These are phyloP conservation scores for Pseudomugil tenellus DNA, from an alignment of 2,797 vertebrate species.

Conservation along the genomic window DNA sequence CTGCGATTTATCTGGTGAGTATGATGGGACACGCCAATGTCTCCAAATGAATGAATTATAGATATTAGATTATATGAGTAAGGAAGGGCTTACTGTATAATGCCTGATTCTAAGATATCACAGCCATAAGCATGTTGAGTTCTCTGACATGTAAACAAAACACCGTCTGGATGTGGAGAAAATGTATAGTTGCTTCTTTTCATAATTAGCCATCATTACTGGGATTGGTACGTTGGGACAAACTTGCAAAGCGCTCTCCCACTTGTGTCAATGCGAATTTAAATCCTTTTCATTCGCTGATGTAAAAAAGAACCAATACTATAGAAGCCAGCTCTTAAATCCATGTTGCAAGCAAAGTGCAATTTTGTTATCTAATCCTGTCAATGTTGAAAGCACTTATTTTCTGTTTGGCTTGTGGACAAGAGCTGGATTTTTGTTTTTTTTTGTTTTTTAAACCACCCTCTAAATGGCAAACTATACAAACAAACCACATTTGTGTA, in stretches of 20 bases:
- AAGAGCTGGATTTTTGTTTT: constrained; percentile 23
- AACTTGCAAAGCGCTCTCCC: not conserved
- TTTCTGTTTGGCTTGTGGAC: constrained; percentile 12
- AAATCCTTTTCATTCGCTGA: not conserved
- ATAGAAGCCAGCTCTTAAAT: constrained; percentile 14
- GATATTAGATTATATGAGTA: too few species aligned
- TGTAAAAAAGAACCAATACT: not conserved
- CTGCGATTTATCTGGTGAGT: too few species aligned
- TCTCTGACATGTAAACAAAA: not conserved
- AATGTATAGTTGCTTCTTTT: not conserved
- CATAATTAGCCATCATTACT: not conserved
- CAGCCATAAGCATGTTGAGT: too few species aligned
- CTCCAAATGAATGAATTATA: too few species aligned
- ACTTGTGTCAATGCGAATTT: constrained; percentile 7
- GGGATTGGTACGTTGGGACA: not conserved
- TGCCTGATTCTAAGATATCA: too few species aligned
- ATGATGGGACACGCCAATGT: too few species aligned
- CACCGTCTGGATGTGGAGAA: not conserved
- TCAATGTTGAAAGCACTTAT: constrained; percentile 19
- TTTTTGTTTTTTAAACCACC: constrained; percentile 44
- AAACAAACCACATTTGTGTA: constrained; percentile 57
- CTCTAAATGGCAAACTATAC: constrained; percentile 63
- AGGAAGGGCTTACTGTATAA: too few species aligned
- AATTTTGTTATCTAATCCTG: constrained; percentile 23
- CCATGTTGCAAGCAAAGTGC: constrained; percentile 9